A percentile compares a stretch with the other conserved stretches of the same genome.
phyloP scores from a whole-genome alignment of 2,888 invertebrate genomes.

The Napeogenes inachia region DNA sequence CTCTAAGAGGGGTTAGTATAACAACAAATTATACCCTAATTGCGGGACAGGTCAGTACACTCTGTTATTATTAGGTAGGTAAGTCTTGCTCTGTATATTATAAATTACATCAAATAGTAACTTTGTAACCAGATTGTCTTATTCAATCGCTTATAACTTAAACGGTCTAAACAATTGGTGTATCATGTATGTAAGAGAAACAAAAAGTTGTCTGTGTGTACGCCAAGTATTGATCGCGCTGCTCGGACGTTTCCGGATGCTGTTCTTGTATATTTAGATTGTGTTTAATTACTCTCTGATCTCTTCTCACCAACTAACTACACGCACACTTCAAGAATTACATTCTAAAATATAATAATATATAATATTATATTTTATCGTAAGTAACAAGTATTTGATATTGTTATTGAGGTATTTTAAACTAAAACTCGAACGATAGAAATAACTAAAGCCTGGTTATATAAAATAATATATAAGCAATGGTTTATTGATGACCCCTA shows the following conservation, averaged over 20 bases:
- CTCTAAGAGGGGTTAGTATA: too few relatives aligned
- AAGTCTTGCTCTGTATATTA: too few relatives aligned
- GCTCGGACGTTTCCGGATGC: slow-evolving; percentile 18
- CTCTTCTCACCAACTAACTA: not conserved
- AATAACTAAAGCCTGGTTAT: slow-evolving; percentile 16
- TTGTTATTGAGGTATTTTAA: not conserved
- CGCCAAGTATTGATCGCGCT: slow-evolving; percentile 25
- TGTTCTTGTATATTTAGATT: slow-evolving; percentile 5
- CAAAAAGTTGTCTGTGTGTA: slow-evolving; percentile 22
- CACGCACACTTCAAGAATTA: not conserved
- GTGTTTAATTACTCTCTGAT: slow-evolving; percentile 1
- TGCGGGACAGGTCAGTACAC: too few relatives aligned
- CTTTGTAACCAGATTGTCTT: not conserved
- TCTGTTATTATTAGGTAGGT: too few relatives aligned
- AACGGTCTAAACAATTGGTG: slow-evolving; percentile 1
- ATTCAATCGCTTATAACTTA: not conserved
- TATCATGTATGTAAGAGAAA: slow-evolving; percentile 15
- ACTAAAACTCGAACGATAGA: slow-evolving; percentile 18
- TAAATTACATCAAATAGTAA: not conserved
- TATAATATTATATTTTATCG: too few relatives aligned
- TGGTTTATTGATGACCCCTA: slow-evolving; percentile 25
- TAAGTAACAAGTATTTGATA: too few relatives aligned
- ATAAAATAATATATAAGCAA: not conserved
- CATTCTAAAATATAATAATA: too few relatives aligned
- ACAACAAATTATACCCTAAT: too few relatives aligned